Conservation (phyloP, 23 tunicate genomes). For the Trididemnum miniatum region DNA sequence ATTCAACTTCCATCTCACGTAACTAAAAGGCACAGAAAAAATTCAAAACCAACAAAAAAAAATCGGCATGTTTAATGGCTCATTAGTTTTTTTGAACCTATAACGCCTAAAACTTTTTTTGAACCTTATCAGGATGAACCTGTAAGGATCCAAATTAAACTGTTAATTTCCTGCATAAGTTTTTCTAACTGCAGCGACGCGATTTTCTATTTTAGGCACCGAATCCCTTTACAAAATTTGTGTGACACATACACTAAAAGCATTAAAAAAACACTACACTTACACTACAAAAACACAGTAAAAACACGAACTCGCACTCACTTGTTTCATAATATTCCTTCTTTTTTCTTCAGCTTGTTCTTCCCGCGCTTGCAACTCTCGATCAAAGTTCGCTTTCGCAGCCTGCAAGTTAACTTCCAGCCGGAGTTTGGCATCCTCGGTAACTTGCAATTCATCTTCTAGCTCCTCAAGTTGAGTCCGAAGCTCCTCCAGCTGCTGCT, state of each 20-base stretch:
- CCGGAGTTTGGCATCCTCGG: slow-evolving; percentile 94
- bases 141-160: too few relatives aligned
- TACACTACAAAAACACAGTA: not conserved
- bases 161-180: too few relatives aligned
- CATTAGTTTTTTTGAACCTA: too few relatives aligned
- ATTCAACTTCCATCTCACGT: slow-evolving; percentile 81
- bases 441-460: slow-evolving; percentile 97
- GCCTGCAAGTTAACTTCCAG: slow-evolving; percentile 96
- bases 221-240: too few relatives aligned
- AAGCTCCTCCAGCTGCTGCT: slow-evolving; percentile 89
- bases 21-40: too few relatives aligned
- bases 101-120: too few relatives aligned
- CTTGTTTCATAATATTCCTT: slow-evolving; percentile 76
- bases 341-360: slow-evolving; percentile 96
- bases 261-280: not conserved
- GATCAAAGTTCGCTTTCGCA: slow-evolving; percentile 88
- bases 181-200: too few relatives aligned
- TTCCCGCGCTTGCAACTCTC: slow-evolving; percentile 74
- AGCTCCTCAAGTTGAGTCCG: slow-evolving; percentile 92
- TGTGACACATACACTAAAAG: too few relatives aligned
- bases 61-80: too few relatives aligned
- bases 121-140: too few relatives aligned
- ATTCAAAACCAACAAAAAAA: too few relatives aligned
- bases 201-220: too few relatives aligned
- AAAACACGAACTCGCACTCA: not conserved